phyloP scores from a whole-genome alignment of 2,113 vertebrate genomes.

The Furnarius figulus region DNA sequence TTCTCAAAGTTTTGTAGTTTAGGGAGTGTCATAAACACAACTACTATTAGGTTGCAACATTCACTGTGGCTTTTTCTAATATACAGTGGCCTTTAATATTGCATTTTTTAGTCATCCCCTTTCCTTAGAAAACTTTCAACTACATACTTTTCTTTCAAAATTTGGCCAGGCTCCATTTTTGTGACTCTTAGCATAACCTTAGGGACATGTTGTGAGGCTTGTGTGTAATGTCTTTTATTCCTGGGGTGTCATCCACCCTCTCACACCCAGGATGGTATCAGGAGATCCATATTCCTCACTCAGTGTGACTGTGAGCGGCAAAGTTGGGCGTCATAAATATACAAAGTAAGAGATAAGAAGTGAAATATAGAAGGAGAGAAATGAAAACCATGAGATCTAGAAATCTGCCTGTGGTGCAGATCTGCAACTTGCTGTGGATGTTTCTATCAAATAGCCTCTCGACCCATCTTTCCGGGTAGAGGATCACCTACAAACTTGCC shows the following conservation, averaged over 20 bases:
- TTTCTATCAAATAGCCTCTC: background rate
- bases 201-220: background rate
- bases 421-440: background rate
- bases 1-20: background rate
- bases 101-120: background rate
- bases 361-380: background rate
- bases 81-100: background rate
- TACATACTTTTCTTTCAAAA: background rate
- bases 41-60: background rate
- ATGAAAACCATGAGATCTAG: background rate
- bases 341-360: background rate
- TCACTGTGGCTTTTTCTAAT: background rate
- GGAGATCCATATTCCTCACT: background rate
- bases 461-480: background rate
- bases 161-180: background rate
- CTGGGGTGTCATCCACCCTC: background rate
- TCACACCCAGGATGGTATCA: background rate
- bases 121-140: background rate
- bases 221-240: background rate
- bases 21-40: background rate
- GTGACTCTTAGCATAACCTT: background rate
- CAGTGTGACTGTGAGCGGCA: background rate
- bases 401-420: background rate
- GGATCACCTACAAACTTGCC: background rate
- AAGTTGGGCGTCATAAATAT: background rate